A percentile compares a stretch with the other conserved stretches of the same genome.
These are phyloP conservation scores for Clostera curtula DNA, from an alignment of 2,888 invertebrate species.

Conservation along the genomic window DNA sequence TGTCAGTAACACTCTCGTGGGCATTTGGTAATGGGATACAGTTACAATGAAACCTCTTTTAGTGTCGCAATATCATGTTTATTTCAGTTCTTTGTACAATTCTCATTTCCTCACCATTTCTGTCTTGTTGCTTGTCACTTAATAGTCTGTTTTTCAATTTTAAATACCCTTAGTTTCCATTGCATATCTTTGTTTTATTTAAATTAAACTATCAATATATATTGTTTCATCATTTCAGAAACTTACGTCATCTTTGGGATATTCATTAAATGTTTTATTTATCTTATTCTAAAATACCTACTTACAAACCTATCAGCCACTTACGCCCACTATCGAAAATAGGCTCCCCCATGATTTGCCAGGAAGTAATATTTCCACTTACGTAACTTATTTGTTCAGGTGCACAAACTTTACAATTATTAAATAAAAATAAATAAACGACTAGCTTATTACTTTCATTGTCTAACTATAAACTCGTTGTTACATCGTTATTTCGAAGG, in stretches of 20 bases:
- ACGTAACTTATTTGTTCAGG: conserved; percentile 24
- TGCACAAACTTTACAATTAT: conserved; percentile 32
- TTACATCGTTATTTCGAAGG: conserved; percentile 50
- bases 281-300: too few species aligned
- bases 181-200: too few species aligned
- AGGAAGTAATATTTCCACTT: too few species aligned
- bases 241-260: too few species aligned
- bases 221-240: too few species aligned
- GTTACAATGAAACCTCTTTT: conserved; percentile 21
- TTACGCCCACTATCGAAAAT: too few species aligned
- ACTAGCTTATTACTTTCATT: conserved; percentile 22
- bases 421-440: conserved; percentile 7
- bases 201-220: too few species aligned
- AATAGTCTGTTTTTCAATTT: too few species aligned
- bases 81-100: conserved; percentile 15
- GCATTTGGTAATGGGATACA: conserved; percentile 24
- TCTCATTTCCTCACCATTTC: conserved; percentile 3
- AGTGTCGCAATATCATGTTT: conserved; percentile 23
- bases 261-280: too few species aligned
- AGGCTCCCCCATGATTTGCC: too few species aligned
- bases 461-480: conserved; percentile 49
- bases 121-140: background rate
- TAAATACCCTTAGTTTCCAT: too few species aligned
- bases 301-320: too few species aligned
- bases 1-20: conserved; percentile 31